phyloP scores from a whole-genome alignment of 2,888 invertebrate genomes.

The Cephus sareptanus region DNA sequence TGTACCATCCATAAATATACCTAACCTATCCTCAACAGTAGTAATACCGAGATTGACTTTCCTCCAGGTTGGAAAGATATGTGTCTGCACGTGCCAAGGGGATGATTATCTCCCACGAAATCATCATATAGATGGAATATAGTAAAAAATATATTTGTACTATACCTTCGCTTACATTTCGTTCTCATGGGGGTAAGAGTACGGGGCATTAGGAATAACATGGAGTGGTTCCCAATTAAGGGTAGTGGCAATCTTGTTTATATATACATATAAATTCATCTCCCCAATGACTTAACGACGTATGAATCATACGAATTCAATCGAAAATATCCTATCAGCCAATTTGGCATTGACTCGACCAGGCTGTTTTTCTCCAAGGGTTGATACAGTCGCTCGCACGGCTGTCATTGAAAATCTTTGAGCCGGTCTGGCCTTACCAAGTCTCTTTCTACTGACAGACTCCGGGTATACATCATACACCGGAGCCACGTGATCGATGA shows the following conservation, averaged over 20 bases:
- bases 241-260: no score
- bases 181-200: no score
- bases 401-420: background rate
- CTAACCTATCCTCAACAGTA: background rate
- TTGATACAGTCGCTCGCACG: background rate
- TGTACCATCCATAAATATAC: background rate
- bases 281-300: background rate
- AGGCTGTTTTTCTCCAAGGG: no score
- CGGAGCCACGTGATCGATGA: slow-evolving; percentile 16
- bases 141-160: no score
- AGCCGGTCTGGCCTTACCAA: background rate
- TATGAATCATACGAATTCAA: no score
- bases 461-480: slow-evolving; percentile 32
- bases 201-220: no score
- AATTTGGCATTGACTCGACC: no score
- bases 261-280: background rate
- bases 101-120: background rate
- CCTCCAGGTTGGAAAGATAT: background rate
- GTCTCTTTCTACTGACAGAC: background rate
- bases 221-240: no score
- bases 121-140: no score
- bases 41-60: background rate
- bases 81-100: background rate
- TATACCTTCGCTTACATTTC: no score
- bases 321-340: no score